Evolutionary conservation across 1,140 invertebrate genomes (phyloP), one percentile per base, ranked within the genome.

Genomic region (Ceratina australensis): DNA sequence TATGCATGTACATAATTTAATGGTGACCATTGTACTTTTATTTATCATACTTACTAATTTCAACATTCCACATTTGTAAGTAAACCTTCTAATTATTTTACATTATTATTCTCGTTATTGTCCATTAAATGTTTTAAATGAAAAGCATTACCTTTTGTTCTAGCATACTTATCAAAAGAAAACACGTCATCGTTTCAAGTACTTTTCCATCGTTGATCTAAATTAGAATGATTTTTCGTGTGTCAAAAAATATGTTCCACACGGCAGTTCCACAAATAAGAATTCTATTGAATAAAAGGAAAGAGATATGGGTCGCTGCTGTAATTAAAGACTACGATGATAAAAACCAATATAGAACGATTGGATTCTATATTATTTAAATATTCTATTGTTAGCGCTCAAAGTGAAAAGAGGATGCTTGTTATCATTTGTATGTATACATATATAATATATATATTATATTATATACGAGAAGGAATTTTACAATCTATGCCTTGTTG

Each of bases 1-100:
- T 61, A 83, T 83, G 71, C 59, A 84, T 75, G 66, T 76, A 79
- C 28, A 72, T 80, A 84, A 52, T 68, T 63, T 75, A 24, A 63
- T 80, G 72, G 26, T 54, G 47, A 22, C 52, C 57, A 80, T 66
- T 69, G 15, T 63, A 72, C 15, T 73, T 73, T 16, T 8, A 28
- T 60, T 63, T 20, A 26, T 16, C 54, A 42, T 10, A 42, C 8
- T 7, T 42, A 42, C 7, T 42, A 47, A 52, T 61, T 72, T 54
- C 33, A 24, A 42, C 33, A 16, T 42, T 73, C 22, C 15, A 5
- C n/a, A 64, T 33, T 50, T 56, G 8, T 8, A 42, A 56, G 2
- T 3, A 42, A 52, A 49, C 10, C 47, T 61, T 52, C n/a, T 33
- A 52, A 52, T 71, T 33, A 60, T 20, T 71, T 77, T 33, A 13